Percentiles rank a stretch among this genome's conserved stretches.
phyloP scores from a whole-genome alignment of 2,888 invertebrate genomes.

The Protophormia terraenovae region DNA sequence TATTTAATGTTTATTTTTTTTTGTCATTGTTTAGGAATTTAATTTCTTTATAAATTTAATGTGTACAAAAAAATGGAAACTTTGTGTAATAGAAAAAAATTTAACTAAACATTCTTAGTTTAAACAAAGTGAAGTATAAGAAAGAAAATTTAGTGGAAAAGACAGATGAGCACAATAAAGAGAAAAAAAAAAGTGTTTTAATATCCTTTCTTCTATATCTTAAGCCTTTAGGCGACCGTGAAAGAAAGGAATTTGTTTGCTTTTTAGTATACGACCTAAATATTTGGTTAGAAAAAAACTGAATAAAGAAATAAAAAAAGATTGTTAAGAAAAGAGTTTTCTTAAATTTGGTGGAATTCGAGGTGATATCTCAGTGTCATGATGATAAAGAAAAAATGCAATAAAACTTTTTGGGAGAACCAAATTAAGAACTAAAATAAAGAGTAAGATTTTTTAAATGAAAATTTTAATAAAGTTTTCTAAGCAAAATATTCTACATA shows the following conservation, averaged over 20 bases:
- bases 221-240: slow-evolving; percentile 35
- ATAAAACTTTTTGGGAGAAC: no score
- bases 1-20: slow-evolving; percentile 24
- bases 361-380: no score
- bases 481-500: no score
- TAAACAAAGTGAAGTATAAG: slow-evolving; percentile 19
- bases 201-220: slow-evolving; percentile 59
- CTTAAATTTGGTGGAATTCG: neutral
- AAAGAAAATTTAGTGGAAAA: slow-evolving; percentile 11
- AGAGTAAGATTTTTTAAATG: no score
- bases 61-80: neutral
- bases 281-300: neutral
- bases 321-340: neutral
- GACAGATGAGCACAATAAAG: neutral
- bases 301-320: neutral
- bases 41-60: slow-evolving; percentile 35
- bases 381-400: no score
- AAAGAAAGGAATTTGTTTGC: slow-evolving; percentile 32
- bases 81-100: neutral
- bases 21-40: slow-evolving; percentile 48
- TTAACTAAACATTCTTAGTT: slow-evolving; percentile 20
- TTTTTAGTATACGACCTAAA: slow-evolving; percentile 14
- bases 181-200: slow-evolving; percentile 53
- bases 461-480: no score
- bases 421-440: no score